Evolutionary conservation across 2,888 invertebrate species (phyloP).

Genomic region (Acanthosepion pharaonis): DNA sequence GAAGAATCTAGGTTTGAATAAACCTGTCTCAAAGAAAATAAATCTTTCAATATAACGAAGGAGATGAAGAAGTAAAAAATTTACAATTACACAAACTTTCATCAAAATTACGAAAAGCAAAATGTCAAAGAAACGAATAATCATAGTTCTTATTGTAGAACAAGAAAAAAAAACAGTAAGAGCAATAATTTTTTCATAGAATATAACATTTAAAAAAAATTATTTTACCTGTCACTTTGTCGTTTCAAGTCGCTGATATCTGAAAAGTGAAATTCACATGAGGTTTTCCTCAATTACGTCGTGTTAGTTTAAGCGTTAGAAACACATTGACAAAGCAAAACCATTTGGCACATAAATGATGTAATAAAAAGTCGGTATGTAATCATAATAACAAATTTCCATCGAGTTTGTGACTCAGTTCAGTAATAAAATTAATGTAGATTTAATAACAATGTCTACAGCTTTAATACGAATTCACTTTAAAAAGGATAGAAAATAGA

Average conservation of each 20-base stretch:
- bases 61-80: too few species aligned
- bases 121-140: background rate
- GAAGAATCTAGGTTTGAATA: too few species aligned
- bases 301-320: background rate
- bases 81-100: background rate
- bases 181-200: background rate
- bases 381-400: background rate
- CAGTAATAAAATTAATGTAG: background rate
- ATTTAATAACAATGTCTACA: too few species aligned
- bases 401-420: background rate
- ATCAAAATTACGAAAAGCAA: background rate
- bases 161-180: background rate
- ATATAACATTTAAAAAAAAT: too few species aligned
- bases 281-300: background rate
- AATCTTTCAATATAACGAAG: too few species aligned
- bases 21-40: too few species aligned
- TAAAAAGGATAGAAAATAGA: too few species aligned
- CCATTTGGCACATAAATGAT: background rate
- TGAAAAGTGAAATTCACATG: background rate
- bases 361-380: background rate
- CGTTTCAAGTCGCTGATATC: background rate
- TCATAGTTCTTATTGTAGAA: background rate
- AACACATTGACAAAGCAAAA: background rate
- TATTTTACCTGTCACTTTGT: background rate
- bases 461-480: too few species aligned